Evolutionary conservation across 2,888 invertebrate genomes (phyloP).

Genomic region (Latrodectus elegans): DNA sequence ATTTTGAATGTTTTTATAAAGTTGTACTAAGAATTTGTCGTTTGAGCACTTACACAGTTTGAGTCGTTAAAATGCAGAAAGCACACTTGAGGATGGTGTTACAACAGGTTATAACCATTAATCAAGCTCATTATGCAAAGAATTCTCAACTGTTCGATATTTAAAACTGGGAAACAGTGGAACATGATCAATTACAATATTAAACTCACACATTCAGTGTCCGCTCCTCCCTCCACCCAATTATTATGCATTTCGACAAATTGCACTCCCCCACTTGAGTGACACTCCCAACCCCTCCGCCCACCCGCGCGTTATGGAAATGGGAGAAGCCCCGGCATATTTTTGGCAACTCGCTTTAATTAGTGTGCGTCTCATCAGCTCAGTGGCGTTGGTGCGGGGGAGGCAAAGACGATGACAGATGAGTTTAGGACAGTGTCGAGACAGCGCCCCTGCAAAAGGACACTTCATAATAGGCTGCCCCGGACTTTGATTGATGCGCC

Average conservation of each 20-base stretch:
- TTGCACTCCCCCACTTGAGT: slow-evolving; percentile 29
- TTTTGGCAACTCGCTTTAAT: slow-evolving; percentile 52
- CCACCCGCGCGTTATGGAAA: slow-evolving; percentile 49
- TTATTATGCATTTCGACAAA: slow-evolving; percentile 62
- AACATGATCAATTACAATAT: slow-evolving; percentile 1
- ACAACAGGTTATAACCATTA: not conserved
- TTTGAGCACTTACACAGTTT: not conserved
- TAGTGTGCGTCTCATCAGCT: slow-evolving; percentile 42
- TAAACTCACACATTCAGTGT: not conserved
- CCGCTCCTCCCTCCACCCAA: slow-evolving; percentile 23
- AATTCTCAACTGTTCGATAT: slow-evolving; percentile 18
- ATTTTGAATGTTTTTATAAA: no score
- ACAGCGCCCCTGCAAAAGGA: slow-evolving; percentile 67
- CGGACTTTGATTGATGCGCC: slow-evolving; percentile 63
- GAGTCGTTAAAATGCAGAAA: no score
- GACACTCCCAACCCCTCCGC: not conserved
- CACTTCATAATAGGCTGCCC: slow-evolving; percentile 66
- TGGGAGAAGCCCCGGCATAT: slow-evolving; percentile 40
- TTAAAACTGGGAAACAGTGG: slow-evolving; percentile 9
- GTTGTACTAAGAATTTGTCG: no score
- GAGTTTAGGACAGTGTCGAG: slow-evolving; percentile 57
- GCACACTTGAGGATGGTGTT: no score
- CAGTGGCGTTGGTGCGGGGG: slow-evolving; percentile 42
- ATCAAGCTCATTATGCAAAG: slow-evolving; percentile 37
- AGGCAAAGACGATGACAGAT: slow-evolving; percentile 63